phyloP scores from a whole-genome alignment of 2,113 vertebrate species.

The Opisthocomus hoazin region DNA sequence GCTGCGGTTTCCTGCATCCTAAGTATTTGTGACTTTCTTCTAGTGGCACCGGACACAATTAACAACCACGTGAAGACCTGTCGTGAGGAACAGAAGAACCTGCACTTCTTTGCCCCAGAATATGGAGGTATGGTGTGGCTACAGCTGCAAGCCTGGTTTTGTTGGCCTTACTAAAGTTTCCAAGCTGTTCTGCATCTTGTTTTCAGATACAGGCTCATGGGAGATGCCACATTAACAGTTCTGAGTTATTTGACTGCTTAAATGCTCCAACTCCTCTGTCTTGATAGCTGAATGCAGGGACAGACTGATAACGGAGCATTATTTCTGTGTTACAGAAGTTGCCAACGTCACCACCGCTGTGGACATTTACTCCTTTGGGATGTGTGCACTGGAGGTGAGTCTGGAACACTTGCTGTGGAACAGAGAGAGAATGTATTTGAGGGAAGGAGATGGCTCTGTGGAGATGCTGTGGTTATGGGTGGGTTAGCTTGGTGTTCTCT shows the following conservation, averaged over 20 bases:
- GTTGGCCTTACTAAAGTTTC: neutral
- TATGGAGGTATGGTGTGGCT: constrained; percentile 83
- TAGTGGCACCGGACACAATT: constrained; percentile 97
- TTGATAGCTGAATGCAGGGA: neutral
- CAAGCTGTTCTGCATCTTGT: neutral
- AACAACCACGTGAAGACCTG: constrained; percentile 99
- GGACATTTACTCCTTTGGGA: constrained; percentile 98
- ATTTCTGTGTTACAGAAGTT: constrained; percentile 74
- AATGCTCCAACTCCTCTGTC: neutral
- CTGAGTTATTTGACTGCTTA: neutral
- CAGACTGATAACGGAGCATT: neutral
- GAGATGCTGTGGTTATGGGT: neutral
- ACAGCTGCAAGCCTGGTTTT: neutral
- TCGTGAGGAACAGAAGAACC: constrained; percentile 97
- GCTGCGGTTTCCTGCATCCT: neutral
- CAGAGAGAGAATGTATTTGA: neutral
- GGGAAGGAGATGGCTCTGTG: neutral
- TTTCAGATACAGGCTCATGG: neutral
- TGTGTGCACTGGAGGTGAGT: constrained; percentile 98
- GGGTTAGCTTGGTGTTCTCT: neutral
- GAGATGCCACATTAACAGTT: neutral
- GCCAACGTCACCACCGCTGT: constrained; percentile 95
- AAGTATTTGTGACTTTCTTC: constrained; percentile 12
- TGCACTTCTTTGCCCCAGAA: constrained; percentile 98
- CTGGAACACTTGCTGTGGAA: neutral